These are phyloP conservation scores for Ramphastos sulfuratus DNA, from an alignment of 2,113 vertebrate genomes.

Conservation along the genomic window DNA sequence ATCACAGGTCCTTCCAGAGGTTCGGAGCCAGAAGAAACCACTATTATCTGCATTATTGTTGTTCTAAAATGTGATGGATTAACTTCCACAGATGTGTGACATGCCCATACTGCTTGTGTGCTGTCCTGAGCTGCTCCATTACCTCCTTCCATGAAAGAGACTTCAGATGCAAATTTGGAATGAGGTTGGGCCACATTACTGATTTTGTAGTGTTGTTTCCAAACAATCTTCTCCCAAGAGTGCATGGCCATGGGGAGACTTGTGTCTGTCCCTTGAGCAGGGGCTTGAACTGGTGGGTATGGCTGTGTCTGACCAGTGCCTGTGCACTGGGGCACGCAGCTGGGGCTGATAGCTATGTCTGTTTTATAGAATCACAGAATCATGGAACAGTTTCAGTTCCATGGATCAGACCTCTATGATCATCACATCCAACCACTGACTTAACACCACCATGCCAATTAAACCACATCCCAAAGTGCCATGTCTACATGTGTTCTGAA, in stretches of 20 bases:
- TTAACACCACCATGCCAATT: too few species aligned
- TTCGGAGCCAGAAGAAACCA: background rate
- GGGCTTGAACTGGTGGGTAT: background rate
- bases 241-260: accelerated
- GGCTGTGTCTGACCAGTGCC: accelerated
- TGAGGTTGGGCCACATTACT: background rate
- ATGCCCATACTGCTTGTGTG: background rate
- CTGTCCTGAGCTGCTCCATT: background rate
- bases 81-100: background rate
- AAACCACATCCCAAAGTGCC: too few species aligned
- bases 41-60: background rate
- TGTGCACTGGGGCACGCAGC: background rate
- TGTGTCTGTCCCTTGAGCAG: accelerated
- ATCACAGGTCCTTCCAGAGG: background rate
- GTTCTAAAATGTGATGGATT: background rate
- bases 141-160: background rate
- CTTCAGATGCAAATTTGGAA: background rate
- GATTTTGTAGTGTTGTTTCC: background rate
- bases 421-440: too few species aligned
- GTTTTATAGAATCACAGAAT: too few species aligned
- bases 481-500: too few species aligned
- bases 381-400: too few species aligned
- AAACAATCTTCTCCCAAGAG: background rate
- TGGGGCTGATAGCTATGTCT: background rate
- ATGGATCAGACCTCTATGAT: too few species aligned